Conservation (phyloP, 2,797 vertebrate genomes). For the Macropodus opercularis region DNA sequence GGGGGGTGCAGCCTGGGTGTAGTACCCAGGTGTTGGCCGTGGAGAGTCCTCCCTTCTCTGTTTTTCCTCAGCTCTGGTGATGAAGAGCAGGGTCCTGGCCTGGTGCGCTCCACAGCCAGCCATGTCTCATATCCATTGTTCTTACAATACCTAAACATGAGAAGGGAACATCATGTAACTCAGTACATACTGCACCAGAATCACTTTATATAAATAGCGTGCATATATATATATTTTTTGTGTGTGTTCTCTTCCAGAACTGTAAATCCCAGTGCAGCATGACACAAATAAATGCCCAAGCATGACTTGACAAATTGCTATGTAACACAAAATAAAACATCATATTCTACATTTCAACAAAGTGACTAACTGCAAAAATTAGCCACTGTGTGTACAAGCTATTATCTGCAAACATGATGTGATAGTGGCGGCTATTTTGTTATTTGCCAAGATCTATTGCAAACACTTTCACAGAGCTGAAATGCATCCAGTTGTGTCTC, state of each 20-base stretch:
- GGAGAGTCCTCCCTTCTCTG: slow-evolving; percentile 17
- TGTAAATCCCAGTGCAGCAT: neutral
- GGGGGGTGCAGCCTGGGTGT: neutral
- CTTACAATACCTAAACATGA: slow-evolving; percentile 28
- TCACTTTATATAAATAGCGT: neutral
- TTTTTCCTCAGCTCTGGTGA: slow-evolving; percentile 34
- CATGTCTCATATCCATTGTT: slow-evolving; percentile 44
- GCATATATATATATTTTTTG: no score
- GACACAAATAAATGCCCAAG: neutral
- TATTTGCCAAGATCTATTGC: slow-evolving; percentile 37
- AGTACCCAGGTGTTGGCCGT: slow-evolving; percentile 3
- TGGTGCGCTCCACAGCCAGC: slow-evolving; percentile 30
- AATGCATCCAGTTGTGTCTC: slow-evolving; percentile 40
- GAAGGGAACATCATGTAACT: neutral
- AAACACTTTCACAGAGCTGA: slow-evolving; percentile 22
- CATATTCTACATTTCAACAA: slow-evolving; percentile 5
- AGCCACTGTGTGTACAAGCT: slow-evolving; percentile 4
- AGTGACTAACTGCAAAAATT: slow-evolving; percentile 7
- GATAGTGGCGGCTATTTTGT: slow-evolving; percentile 3
- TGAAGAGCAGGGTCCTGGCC: slow-evolving; percentile 33
- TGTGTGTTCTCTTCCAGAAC: neutral
- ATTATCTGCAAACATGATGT: slow-evolving; percentile 13
- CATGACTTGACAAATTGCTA: slow-evolving; percentile 4
- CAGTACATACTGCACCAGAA: slow-evolving; percentile 1
- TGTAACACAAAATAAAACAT: slow-evolving; percentile 10